Evolutionary conservation across 2,113 vertebrate genomes (phyloP).

Genomic region (Otocyon megalotis): DNA sequence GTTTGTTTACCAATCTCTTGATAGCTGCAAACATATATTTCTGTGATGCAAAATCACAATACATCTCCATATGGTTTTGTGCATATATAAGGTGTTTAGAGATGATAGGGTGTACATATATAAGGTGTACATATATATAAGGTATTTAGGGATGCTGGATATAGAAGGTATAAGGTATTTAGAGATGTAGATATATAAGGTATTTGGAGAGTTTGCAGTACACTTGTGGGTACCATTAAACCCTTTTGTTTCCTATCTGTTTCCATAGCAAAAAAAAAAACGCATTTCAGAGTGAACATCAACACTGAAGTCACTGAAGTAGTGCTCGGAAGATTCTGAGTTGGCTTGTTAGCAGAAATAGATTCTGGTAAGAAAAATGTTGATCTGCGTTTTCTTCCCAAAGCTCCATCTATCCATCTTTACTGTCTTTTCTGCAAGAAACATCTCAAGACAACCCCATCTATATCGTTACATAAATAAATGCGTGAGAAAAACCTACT

Average conservation of each 20-base stretch:
- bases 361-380: slow-evolving; percentile 56
- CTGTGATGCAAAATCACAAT: neutral
- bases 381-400: slow-evolving; percentile 24
- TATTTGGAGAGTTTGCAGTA: slow-evolving; percentile 34
- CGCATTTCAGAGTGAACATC: slow-evolving; percentile 71
- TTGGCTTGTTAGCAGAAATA: slow-evolving; percentile 32
- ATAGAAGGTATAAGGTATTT: neutral
- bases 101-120: neutral
- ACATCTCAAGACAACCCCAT: neutral
- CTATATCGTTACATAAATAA: neutral
- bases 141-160: slow-evolving; percentile 18
- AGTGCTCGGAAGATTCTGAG: slow-evolving; percentile 28
- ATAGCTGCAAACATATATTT: neutral
- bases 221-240: slow-evolving; percentile 60
- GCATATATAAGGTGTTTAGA: slow-evolving; percentile 17
- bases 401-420: neutral
- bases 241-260: slow-evolving; percentile 49
- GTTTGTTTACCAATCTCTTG: neutral
- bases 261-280: slow-evolving; percentile 68
- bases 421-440: slow-evolving; percentile 17
- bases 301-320: slow-evolving; percentile 52
- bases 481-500: neutral
- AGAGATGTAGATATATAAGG: neutral
- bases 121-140: neutral
- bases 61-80: neutral